Conservation (phyloP, 2,797 vertebrate genomes). For the Orientallactaga sibirica region DNA sequence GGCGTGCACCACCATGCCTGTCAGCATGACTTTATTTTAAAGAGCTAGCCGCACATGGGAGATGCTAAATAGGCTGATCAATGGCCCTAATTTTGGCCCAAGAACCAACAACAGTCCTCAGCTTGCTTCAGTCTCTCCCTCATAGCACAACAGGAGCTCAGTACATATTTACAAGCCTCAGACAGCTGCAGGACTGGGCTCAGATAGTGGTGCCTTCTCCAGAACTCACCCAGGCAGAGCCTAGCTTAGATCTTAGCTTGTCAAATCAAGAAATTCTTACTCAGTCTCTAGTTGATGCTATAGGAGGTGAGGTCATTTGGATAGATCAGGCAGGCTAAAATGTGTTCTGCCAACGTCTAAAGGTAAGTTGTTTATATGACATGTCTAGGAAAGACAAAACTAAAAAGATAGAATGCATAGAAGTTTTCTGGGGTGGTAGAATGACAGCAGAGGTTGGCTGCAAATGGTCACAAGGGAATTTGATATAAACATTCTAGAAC, state of each 20-base stretch:
- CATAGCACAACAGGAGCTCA: background rate
- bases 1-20: no score
- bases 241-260: background rate
- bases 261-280: background rate
- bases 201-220: background rate
- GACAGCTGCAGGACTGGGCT: background rate
- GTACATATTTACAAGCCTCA: background rate
- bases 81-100: no score
- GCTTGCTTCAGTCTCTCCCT: background rate
- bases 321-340: background rate
- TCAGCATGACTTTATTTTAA: background rate
- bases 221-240: background rate
- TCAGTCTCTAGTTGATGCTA: background rate
- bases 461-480: background rate
- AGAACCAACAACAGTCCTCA: no score
- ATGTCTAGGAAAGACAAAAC: constrained; percentile 1
- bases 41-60: background rate
- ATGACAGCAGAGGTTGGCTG: background rate
- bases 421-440: background rate
- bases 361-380: no score
- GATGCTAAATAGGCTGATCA: no score
- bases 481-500: background rate
- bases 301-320: background rate
- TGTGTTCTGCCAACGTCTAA: no score
- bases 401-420: background rate